A percentile compares a stretch with the other conserved stretches of the same genome.
These are phyloP conservation scores for Mythimna pallens DNA, from an alignment of 2,888 invertebrate species.

Conservation along the genomic window DNA sequence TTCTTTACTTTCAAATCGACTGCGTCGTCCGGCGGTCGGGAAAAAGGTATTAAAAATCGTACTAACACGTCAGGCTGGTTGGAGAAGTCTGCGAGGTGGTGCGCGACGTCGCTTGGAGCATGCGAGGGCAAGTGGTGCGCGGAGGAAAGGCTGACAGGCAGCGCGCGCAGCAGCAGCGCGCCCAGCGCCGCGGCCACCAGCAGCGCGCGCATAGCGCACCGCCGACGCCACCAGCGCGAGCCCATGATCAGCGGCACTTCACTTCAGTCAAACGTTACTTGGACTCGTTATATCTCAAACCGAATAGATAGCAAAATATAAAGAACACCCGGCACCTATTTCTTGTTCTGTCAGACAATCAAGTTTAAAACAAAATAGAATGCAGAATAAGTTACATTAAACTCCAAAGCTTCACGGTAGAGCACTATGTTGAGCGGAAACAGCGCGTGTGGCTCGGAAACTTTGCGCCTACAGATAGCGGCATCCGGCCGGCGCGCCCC, in stretches of 20 bases:
- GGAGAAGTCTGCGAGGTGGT: slow-evolving; percentile 78
- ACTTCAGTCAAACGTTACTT: not conserved
- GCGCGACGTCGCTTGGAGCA: slow-evolving; percentile 69
- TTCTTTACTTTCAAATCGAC: no score
- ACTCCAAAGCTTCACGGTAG: not conserved
- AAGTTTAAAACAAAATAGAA: not conserved
- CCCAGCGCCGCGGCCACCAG: slow-evolving; percentile 30
- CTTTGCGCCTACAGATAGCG: slow-evolving; percentile 30
- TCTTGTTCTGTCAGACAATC: no score
- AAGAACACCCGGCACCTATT: not conserved
- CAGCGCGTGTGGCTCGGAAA: slow-evolving; percentile 9
- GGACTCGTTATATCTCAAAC: not conserved
- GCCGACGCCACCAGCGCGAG: not conserved
- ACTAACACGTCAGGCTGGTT: slow-evolving; percentile 66
- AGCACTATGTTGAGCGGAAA: not conserved
- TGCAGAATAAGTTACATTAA: no score
- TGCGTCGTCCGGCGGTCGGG: not conserved
- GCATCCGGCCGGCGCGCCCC: slow-evolving; percentile 8
- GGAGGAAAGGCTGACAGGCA: slow-evolving; percentile 55
- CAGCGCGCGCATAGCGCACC: slow-evolving; percentile 31
- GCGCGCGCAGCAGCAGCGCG: slow-evolving; percentile 46
- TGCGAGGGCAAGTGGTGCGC: slow-evolving; percentile 42
- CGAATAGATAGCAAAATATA: not conserved
- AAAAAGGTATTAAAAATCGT: not conserved
- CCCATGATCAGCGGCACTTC: not conserved